phyloP scores from a whole-genome alignment of 2,888 invertebrate species.

The Parascotia fuliginaria region DNA sequence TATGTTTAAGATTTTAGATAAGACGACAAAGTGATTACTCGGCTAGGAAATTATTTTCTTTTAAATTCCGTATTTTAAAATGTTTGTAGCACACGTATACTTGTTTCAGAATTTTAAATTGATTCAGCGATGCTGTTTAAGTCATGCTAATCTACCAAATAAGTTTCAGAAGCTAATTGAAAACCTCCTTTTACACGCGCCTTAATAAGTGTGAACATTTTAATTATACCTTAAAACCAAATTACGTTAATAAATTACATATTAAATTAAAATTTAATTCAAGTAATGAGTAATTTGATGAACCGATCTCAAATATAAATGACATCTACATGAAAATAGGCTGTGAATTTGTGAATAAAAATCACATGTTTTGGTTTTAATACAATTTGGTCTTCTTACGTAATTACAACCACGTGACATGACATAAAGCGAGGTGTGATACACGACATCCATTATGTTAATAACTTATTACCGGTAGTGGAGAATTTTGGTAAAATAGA shows the following conservation, averaged over 20 bases:
- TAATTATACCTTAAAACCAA: too few species aligned
- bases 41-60: slow-evolving; percentile 4
- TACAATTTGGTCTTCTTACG: slow-evolving; percentile 35
- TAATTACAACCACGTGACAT: slow-evolving; percentile 50
- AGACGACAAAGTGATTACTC: slow-evolving; percentile 12
- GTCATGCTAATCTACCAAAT: too few species aligned
- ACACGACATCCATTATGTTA: slow-evolving; percentile 61
- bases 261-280: too few species aligned
- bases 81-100: too few species aligned
- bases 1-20: slow-evolving; percentile 13
- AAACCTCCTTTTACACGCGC: too few species aligned
- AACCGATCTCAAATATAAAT: slow-evolving; percentile 7
- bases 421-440: slow-evolving; percentile 47
- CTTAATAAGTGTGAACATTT: too few species aligned
- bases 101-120: too few species aligned
- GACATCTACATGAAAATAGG: slow-evolving; percentile 13
- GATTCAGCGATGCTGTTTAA: too few species aligned
- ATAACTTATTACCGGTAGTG: slow-evolving; percentile 67
- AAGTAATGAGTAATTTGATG: slow-evolving; percentile 1
- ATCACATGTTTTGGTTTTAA: slow-evolving; percentile 18
- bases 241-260: too few species aligned
- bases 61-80: background rate
- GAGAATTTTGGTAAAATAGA: slow-evolving; percentile 41
- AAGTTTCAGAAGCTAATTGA: too few species aligned
- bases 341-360: slow-evolving; percentile 23